A percentile compares a stretch with the other conserved stretches of the same genome.
These are phyloP conservation scores for Agrypnus murinus DNA, from an alignment of 2,888 invertebrate genomes.

Conservation along the genomic window DNA sequence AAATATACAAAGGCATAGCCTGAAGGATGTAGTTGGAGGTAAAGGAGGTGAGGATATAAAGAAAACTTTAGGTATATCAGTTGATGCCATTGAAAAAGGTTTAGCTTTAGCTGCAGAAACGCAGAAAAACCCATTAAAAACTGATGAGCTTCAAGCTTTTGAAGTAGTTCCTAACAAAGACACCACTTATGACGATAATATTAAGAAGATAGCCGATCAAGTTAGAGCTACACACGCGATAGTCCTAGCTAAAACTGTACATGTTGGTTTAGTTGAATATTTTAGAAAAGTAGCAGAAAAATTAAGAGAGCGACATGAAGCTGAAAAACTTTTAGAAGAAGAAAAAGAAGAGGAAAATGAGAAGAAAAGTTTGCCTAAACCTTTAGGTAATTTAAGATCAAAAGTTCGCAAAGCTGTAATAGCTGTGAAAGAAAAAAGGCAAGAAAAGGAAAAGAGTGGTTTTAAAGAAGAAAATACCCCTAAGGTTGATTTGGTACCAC, in stretches of 20 bases:
- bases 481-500: not conserved
- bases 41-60: slow-evolving; percentile 23
- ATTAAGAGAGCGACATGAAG: slow-evolving; percentile 6
- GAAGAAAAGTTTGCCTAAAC: not conserved
- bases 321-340: not conserved
- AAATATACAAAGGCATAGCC: slow-evolving; percentile 18
- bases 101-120: not conserved
- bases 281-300: slow-evolving; percentile 35
- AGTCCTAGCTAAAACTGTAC: slow-evolving; percentile 25
- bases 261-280: slow-evolving; percentile 32
- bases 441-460: not conserved
- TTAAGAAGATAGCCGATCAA: slow-evolving; percentile 23
- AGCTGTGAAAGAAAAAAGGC: not conserved
- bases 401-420: too few species aligned
- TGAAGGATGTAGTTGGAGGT: slow-evolving; percentile 21
- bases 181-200: not conserved
- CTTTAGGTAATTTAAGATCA: too few species aligned
- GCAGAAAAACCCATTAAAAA: not conserved
- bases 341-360: not conserved
- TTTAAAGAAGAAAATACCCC: not conserved
- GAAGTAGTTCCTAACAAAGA: not conserved
- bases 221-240: slow-evolving; percentile 15
- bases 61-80: slow-evolving; percentile 11
- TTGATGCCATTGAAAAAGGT: slow-evolving; percentile 24
- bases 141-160: not conserved